Conservation (phyloP, 2,888 invertebrate genomes). For the Diploptera punctata region DNA sequence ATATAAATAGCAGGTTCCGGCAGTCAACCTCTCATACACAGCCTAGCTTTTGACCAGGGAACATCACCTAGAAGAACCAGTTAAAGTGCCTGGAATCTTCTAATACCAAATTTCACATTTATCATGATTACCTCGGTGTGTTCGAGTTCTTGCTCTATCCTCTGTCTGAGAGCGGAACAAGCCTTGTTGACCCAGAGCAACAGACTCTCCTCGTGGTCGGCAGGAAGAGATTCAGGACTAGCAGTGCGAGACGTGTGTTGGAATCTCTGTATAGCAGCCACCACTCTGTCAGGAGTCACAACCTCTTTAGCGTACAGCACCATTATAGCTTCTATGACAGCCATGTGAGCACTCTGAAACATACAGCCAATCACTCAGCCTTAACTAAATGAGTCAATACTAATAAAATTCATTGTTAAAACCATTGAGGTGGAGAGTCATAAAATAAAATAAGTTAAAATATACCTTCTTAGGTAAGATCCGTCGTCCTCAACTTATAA, state of each 20-base stretch:
- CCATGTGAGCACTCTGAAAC: slow-evolving; percentile 92
- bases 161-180: slow-evolving; percentile 73
- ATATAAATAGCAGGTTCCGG: no score
- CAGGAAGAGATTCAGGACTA: slow-evolving; percentile 59
- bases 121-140: slow-evolving; percentile 23
- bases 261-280: slow-evolving; percentile 84
- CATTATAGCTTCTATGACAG: slow-evolving; percentile 96
- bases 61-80: no score
- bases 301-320: slow-evolving; percentile 91
- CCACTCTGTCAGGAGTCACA: slow-evolving; percentile 84
- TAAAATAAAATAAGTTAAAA: no score
- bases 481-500: no score
- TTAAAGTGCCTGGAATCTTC: not conserved
- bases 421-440: no score
- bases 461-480: no score
- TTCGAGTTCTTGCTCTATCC: slow-evolving; percentile 52
- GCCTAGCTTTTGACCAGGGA: no score
- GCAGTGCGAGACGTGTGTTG: slow-evolving; percentile 50
- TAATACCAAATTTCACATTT: no score
- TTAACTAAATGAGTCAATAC: no score
- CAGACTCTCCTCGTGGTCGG: slow-evolving; percentile 81
- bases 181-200: slow-evolving; percentile 90
- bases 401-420: no score
- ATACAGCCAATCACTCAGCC: no score
- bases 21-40: no score